phyloP scores from a whole-genome alignment of 2,888 invertebrate species.

The Agapostemon virescens region DNA sequence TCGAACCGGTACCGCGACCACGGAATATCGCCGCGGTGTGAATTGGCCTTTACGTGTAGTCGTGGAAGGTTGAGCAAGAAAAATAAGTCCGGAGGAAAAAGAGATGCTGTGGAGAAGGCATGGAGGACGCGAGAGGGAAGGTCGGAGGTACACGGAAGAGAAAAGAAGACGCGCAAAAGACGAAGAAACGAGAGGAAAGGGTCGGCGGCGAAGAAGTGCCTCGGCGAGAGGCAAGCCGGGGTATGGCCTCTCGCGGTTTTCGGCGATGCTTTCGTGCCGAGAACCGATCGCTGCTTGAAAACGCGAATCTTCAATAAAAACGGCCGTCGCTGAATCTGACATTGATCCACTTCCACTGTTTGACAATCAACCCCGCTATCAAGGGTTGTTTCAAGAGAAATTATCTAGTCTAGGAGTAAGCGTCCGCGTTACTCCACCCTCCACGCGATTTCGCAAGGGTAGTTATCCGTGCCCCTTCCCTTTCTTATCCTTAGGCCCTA shows the following conservation, averaged over 20 bases:
- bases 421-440: no score
- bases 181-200: slow-evolving; percentile 59
- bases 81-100: slow-evolving; percentile 47
- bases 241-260: slow-evolving; percentile 61
- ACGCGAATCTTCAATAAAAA: slow-evolving; percentile 37
- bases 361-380: no score
- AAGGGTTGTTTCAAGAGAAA: no score
- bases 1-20: neutral
- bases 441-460: no score
- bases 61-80: slow-evolving; percentile 51
- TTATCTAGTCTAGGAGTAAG: no score
- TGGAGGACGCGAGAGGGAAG: slow-evolving; percentile 27
- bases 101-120: slow-evolving; percentile 24
- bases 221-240: slow-evolving; percentile 20
- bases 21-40: slow-evolving; percentile 41
- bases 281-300: slow-evolving; percentile 65
- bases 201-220: slow-evolving; percentile 39
- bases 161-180: slow-evolving; percentile 55
- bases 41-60: slow-evolving; percentile 44
- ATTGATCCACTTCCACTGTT: slow-evolving; percentile 18
- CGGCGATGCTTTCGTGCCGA: slow-evolving; percentile 51
- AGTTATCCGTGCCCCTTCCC: no score
- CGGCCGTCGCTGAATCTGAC: slow-evolving; percentile 40
- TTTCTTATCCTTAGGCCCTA: no score
- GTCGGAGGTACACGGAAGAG: slow-evolving; percentile 57